phyloP scores from a whole-genome alignment of 1,140 invertebrate genomes.

The Subanguina moxae region DNA sequence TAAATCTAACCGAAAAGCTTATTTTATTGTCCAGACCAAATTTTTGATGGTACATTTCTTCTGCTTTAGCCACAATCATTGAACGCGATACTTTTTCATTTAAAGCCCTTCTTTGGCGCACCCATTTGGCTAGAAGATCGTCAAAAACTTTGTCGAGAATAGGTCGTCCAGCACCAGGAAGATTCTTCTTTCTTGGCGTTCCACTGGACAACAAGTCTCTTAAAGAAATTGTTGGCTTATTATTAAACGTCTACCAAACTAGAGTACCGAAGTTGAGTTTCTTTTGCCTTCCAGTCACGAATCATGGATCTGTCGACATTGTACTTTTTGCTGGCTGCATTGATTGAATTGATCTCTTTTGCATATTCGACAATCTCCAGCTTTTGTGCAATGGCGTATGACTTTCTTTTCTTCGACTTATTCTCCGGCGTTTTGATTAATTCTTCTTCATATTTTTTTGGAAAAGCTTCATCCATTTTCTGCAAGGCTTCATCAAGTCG shows the following conservation, averaged over 20 bases:
- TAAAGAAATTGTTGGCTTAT: too few relatives aligned
- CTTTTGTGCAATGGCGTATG: neutral
- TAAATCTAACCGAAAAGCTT: neutral
- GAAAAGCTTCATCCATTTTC: too few relatives aligned
- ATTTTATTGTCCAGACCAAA: neutral
- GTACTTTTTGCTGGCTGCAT: neutral
- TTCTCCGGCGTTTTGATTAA: too few relatives aligned
- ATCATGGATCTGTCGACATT: constrained; percentile 8
- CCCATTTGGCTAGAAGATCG: neutral
- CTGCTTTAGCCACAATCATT: neutral
- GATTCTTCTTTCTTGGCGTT: neutral
- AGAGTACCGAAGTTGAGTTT: neutral
- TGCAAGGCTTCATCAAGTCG: too few relatives aligned
- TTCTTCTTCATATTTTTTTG: too few relatives aligned
- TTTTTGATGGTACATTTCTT: neutral
- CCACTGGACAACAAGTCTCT: too few relatives aligned
- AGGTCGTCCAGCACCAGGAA: neutral
- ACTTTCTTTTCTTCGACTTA: neutral
- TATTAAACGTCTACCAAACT: too few relatives aligned
- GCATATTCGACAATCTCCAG: neutral
- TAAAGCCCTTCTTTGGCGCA: neutral
- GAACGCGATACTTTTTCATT: neutral
- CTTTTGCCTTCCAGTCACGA: constrained; percentile 15
- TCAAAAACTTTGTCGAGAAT: neutral
- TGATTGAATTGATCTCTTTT: neutral